phyloP scores from a whole-genome alignment of 2,113 vertebrate genomes.

The Pelecanoides urinatrix region DNA sequence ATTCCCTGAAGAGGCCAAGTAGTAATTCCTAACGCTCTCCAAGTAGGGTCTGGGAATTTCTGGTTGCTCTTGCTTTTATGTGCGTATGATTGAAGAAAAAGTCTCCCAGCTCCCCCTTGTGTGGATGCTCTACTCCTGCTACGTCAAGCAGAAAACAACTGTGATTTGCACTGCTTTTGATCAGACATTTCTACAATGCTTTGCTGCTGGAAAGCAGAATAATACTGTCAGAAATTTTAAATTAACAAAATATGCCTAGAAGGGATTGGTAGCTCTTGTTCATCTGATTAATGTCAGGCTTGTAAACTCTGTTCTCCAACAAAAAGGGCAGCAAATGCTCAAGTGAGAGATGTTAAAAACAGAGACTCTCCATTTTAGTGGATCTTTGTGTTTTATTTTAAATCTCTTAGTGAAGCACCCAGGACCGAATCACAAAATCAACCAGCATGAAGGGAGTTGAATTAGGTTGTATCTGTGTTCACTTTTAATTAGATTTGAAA shows the following conservation, averaged over 20 bases:
- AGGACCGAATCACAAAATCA: background rate
- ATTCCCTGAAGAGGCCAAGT: background rate
- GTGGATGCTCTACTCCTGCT: constrained; percentile 31
- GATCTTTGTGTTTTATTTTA: background rate
- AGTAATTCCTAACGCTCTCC: background rate
- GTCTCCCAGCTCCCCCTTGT: constrained; percentile 53
- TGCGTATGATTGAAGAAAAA: constrained; percentile 11
- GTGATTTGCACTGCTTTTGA: constrained; percentile 26
- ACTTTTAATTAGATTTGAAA: constrained; percentile 60
- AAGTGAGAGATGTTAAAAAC: background rate
- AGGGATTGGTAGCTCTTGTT: constrained; percentile 46
- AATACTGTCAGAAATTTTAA: constrained; percentile 51
- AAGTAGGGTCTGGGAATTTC: background rate
- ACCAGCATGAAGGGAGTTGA: background rate
- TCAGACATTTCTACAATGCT: constrained; percentile 26
- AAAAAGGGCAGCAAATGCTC: background rate
- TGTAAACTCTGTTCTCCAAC: background rate
- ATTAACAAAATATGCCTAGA: constrained; percentile 62
- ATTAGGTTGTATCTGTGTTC: background rate
- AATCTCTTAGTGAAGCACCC: background rate
- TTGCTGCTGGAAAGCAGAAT: constrained; percentile 62
- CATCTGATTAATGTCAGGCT: constrained; percentile 56
- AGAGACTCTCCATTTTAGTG: background rate
- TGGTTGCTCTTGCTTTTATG: constrained; percentile 4
- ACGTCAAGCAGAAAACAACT: constrained; percentile 53